phyloP scores from a whole-genome alignment of 1,140 invertebrate species.

The Grapholita molesta region DNA sequence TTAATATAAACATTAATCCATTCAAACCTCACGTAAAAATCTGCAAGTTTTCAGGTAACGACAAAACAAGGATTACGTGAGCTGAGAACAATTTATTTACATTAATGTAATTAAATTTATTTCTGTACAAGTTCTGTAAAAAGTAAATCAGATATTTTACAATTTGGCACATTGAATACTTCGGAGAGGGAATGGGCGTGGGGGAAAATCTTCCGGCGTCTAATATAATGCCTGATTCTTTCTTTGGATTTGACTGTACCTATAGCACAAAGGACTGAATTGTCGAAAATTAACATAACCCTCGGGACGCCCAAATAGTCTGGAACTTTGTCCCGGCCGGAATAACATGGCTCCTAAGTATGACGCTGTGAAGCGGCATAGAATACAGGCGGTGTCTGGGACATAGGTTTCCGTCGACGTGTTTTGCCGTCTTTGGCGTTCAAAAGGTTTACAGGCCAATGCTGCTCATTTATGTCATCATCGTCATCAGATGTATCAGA shows the following conservation, averaged over 20 bases:
- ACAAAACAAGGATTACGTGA: not conserved
- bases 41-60: not conserved
- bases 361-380: too few species aligned
- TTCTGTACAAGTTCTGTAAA: constrained; percentile 26
- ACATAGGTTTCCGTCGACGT: too few species aligned
- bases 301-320: too few species aligned
- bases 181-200: not conserved
- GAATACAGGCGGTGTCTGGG: too few species aligned
- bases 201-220: constrained; percentile 13
- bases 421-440: too few species aligned
- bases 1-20: constrained; percentile 7
- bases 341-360: too few species aligned
- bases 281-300: too few species aligned
- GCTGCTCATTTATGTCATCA: not conserved
- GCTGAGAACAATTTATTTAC: constrained; percentile 17
- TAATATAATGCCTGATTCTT: constrained; percentile 31
- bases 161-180: constrained; percentile 47
- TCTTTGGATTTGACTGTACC: constrained; percentile 43
- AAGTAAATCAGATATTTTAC: constrained; percentile 37
- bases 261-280: not conserved
- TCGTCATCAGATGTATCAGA: not conserved
- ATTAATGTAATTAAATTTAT: constrained; percentile 18
- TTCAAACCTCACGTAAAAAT: constrained; percentile 5
- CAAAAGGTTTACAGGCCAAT: too few species aligned
- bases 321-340: too few species aligned